Evolutionary conservation across 2,797 vertebrate species (phyloP), one percentile per base, ranked within the genome.

Genomic region (Coreius guichenoti): DNA sequence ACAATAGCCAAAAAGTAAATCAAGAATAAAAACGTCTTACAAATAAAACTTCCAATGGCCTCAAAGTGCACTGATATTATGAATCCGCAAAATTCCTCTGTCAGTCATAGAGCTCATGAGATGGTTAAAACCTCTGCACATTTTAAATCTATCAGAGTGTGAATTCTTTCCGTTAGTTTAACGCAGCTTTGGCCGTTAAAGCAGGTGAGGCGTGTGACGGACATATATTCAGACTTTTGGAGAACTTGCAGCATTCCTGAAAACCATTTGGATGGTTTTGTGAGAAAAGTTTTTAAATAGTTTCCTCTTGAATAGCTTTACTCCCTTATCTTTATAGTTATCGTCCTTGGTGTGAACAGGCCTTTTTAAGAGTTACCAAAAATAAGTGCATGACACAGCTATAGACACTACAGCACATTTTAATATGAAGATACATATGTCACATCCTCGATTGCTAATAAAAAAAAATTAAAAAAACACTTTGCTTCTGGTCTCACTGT

Each of bases 261-360:
- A 70, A 19, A n/a, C 39, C 39, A 54, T 74, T 79, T 82, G 81
- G 75, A 74, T 29, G 26, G 21, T 33, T 43, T 76, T 70, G 70
- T 81, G 16, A 76, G 23, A 70, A 49, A 65, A 61, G 21, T 36
- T 69, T 80, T 69, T 1, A 84, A n/a, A 84, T 56, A 69, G 29
- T 68, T 84, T 84, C 45, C 33, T 39, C 9, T 47, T 26, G 8
- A 68, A 80, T 49, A 76, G 36, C 21, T 70, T 12, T 63, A 33
- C 47, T 67, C 49, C 21, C 16, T 45, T 43, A 43, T 9, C 39
- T 43, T 43, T 39, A 39, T 39, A 39, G 36, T 39, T 7, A 39
- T 39, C 36, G 7, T 39, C 36, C 36, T 39, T 8, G 36, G 36
- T 39, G 36, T 39, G 39, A 43, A 8, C 39, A 6, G 4, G 1